These are phyloP conservation scores for Acanthurus tractus DNA, from an alignment of 2,797 vertebrate species.

Conservation along the genomic window DNA sequence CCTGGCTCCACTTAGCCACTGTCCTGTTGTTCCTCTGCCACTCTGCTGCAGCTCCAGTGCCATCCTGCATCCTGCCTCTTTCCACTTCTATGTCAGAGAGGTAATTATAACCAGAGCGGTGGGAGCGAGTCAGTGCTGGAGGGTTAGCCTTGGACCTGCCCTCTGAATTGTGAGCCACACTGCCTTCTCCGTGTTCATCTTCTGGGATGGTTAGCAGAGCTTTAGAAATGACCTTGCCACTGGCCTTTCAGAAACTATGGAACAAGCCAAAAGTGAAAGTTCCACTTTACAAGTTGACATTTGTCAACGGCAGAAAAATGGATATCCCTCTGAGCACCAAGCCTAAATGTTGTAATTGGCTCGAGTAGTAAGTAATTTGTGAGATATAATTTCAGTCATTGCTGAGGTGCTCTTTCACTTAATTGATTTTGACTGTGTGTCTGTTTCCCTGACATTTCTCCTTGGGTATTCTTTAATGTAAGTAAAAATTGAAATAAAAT, in stretches of 20 bases:
- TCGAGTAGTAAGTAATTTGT: not conserved
- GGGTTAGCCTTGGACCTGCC: slow-evolving; percentile 46
- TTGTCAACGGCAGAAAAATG: not conserved
- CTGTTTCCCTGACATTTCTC: slow-evolving; percentile 12
- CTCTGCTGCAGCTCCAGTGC: slow-evolving; percentile 45
- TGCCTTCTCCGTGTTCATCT: slow-evolving; percentile 39
- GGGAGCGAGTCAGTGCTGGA: slow-evolving; percentile 54
- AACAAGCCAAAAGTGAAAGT: slow-evolving; percentile 29
- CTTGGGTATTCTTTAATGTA: slow-evolving; percentile 2
- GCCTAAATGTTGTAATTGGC: slow-evolving; percentile 15
- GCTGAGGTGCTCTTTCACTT: not conserved
- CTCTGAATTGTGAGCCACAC: slow-evolving; percentile 49
- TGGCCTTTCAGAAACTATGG: slow-evolving; percentile 30
- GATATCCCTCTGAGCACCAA: slow-evolving; percentile 6
- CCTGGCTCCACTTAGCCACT: slow-evolving; percentile 48
- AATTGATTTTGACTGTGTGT: slow-evolving; percentile 11
- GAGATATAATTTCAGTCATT: not conserved
- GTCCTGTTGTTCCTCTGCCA: slow-evolving; percentile 44
- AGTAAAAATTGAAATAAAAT: slow-evolving; percentile 18
- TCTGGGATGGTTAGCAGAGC: slow-evolving; percentile 25
- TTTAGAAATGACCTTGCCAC: slow-evolving; percentile 30
- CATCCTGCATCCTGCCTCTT: slow-evolving; percentile 47
- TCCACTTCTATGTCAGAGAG: slow-evolving; percentile 57
- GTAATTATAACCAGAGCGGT: slow-evolving; percentile 60
- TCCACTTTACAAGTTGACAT: slow-evolving; percentile 25